These are phyloP conservation scores for Gadus chalcogrammus DNA, from an alignment of 2,113 vertebrate species.

Conservation along the genomic window DNA sequence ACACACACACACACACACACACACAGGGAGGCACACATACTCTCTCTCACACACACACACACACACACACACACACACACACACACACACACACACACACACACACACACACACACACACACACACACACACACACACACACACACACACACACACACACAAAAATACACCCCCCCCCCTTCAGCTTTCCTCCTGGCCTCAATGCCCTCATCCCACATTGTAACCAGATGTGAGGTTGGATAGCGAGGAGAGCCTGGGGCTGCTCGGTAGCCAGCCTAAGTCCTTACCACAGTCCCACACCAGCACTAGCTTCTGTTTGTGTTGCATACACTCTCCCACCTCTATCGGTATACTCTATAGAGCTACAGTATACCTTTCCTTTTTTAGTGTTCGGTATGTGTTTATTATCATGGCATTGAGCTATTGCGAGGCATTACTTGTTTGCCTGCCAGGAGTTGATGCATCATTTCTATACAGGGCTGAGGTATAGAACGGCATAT, in stretches of 20 bases:
- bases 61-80: too few species aligned
- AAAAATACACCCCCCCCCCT: slow-evolving; percentile 31
- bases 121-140: too few species aligned
- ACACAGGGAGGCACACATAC: too few species aligned
- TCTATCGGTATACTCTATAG: background rate
- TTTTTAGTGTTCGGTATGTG: background rate
- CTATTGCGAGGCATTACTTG: too few species aligned
- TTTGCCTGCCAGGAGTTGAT: background rate
- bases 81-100: too few species aligned
- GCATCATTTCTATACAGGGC: background rate
- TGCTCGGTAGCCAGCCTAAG: slow-evolving; percentile 28
- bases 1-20: too few species aligned
- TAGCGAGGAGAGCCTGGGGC: slow-evolving; percentile 43
- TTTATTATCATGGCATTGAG: background rate
- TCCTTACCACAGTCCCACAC: background rate
- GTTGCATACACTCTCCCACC: background rate
- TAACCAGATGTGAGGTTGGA: slow-evolving; percentile 69
- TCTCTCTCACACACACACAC: too few species aligned
- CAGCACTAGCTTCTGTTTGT: background rate
- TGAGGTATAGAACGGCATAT: too few species aligned
- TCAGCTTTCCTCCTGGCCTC: slow-evolving; percentile 46
- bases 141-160: slow-evolving; percentile 36
- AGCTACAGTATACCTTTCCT: background rate
- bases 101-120: too few species aligned
- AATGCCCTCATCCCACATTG: slow-evolving; percentile 59